Conservation (phyloP, 37 sponge, comb jelly and placozoan genomes). For the Axinella damicornis region DNA sequence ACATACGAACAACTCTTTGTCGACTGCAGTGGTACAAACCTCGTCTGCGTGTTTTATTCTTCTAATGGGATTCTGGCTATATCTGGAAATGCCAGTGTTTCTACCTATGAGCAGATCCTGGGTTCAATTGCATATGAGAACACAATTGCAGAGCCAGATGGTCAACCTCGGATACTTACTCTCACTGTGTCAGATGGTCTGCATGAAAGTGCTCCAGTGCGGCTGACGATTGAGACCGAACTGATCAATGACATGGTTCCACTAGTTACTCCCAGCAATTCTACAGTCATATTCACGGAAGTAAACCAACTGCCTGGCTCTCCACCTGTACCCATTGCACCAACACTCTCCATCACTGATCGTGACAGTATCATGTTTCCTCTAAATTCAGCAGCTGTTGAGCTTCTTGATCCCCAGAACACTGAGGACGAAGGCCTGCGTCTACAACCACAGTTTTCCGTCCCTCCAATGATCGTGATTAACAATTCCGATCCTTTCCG, state of each 20-base stretch:
- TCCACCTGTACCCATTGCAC: constrained; percentile 30
- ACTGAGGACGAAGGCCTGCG: constrained; percentile 14
- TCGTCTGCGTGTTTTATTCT: not conserved
- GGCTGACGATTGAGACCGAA: constrained; percentile 31
- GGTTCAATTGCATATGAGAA: constrained; percentile 37
- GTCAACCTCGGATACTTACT: not conserved
- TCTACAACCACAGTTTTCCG: not conserved
- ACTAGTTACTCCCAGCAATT: constrained; percentile 6
- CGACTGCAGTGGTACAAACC: not conserved
- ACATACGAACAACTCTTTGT: constrained; percentile 13
- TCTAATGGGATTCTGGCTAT: constrained; percentile 21
- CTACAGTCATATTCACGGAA: constrained; percentile 41
- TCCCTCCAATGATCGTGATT: not conserved
- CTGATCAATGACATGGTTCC: constrained; percentile 67
- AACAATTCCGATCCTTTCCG: constrained; percentile 5
- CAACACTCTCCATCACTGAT: constrained; percentile 35
- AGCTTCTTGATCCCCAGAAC: constrained; percentile 24
- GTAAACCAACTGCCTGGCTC: constrained; percentile 34
- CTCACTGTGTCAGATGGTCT: constrained; percentile 54
- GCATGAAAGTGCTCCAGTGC: not conserved
- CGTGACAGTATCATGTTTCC: constrained; percentile 34
- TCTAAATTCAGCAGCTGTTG: constrained; percentile 7
- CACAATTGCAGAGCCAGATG: constrained; percentile 28
- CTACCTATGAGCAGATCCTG: constrained; percentile 27
- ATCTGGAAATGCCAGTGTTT: constrained; percentile 18